Conservation (phyloP, 2,888 invertebrate species). For the Latrodectus hesperus region DNA sequence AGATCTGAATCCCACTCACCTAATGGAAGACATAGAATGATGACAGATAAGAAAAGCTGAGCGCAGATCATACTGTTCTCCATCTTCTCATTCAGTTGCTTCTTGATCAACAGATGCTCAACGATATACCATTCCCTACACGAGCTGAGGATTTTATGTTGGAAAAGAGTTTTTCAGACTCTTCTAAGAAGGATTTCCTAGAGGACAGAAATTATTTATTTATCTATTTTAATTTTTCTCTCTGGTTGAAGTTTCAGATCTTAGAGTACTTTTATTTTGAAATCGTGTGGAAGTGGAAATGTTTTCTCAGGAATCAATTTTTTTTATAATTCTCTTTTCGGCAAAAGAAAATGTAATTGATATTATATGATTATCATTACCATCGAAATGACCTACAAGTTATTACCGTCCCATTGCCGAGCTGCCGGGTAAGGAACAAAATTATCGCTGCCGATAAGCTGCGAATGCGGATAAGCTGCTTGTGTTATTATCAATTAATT, state of each 20-base stretch:
- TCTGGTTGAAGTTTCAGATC: not conserved
- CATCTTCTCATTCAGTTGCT: conserved; percentile 54
- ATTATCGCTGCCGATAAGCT: conserved; percentile 36
- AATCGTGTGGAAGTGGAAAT: not conserved
- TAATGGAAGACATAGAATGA: conserved; percentile 69
- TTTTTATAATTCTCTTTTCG: not conserved
- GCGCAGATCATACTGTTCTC: conserved; percentile 57
- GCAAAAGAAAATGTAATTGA: conserved; percentile 9
- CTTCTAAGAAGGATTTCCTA: not conserved
- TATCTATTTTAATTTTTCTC: not conserved
- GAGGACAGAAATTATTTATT: not conserved
- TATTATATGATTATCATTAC: conserved; percentile 14
- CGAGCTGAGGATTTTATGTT: not conserved
- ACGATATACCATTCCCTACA: conserved; percentile 21
- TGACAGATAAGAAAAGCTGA: conserved; percentile 61
- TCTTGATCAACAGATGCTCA: conserved; percentile 43
- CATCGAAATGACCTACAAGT: conserved; percentile 54
- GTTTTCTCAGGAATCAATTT: conserved; percentile 6
- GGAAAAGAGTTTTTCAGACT: not conserved
- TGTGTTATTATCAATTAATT: conserved; percentile 32
- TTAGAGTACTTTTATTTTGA: not conserved
- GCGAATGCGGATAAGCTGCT: conserved; percentile 59
- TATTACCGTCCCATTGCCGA: conserved; percentile 48
- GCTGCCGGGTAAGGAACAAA: conserved; percentile 64
- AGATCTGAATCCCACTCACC: conserved; percentile 15